Evolutionary conservation across 1,140 invertebrate species (phyloP).

Genomic region (Littorina saxatilis): DNA sequence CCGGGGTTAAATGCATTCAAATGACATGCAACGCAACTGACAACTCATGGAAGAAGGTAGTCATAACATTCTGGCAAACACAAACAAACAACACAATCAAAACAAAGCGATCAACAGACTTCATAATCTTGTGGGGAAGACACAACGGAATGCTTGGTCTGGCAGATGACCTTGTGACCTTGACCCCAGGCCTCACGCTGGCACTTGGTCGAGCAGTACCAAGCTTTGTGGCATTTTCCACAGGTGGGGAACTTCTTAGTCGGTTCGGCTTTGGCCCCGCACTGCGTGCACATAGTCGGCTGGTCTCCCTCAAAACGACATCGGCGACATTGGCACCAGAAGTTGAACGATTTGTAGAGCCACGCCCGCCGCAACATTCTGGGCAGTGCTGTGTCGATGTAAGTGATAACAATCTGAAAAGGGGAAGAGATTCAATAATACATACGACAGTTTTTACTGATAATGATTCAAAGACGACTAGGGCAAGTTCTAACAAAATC

Average conservation of each 20-base stretch:
- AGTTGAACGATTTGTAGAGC: slow-evolving; percentile 71
- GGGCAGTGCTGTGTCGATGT: slow-evolving; percentile 67
- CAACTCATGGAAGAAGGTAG: too few relatives aligned
- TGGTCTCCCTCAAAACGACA: slow-evolving; percentile 70
- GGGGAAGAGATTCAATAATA: too few relatives aligned
- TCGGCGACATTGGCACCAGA: slow-evolving; percentile 70
- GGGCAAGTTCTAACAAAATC: too few relatives aligned
- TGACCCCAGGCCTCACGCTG: slow-evolving; percentile 67
- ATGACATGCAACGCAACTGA: too few relatives aligned
- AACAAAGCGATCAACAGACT: background rate
- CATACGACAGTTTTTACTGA: too few relatives aligned
- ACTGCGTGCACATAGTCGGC: slow-evolving; percentile 61
- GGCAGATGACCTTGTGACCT: slow-evolving; percentile 67
- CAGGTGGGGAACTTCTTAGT: slow-evolving; percentile 64
- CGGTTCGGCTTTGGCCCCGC: slow-evolving; percentile 52
- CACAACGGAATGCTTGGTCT: slow-evolving; percentile 53
- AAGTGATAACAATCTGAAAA: slow-evolving; percentile 64
- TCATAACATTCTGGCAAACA: too few relatives aligned
- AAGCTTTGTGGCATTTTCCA: slow-evolving; percentile 68
- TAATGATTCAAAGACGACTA: too few relatives aligned
- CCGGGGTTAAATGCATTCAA: too few relatives aligned
- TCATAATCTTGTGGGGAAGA: slow-evolving; percentile 36
- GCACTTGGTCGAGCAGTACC: slow-evolving; percentile 70
- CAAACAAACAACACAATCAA: too few relatives aligned
- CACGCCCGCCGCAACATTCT: slow-evolving; percentile 65